Evolutionary conservation across 2,888 invertebrate species (phyloP), one percentile per base, ranked within the genome.

Genomic region (Ctena decussata): DNA sequence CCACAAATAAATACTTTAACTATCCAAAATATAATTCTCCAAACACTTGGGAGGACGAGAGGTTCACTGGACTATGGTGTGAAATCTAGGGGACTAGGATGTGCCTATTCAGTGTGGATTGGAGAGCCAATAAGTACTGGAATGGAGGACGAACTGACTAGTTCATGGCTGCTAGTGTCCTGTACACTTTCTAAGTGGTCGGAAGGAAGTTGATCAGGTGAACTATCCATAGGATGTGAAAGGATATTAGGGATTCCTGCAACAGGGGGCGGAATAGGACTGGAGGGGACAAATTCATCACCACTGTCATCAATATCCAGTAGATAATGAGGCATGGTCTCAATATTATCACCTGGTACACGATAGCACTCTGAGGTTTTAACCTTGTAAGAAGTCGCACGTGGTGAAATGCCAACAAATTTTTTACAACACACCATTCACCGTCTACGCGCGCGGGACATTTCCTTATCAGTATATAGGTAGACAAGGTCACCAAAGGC

Each of bases 361-460:
- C n/a, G n/a, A n/a, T n/a, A n/a, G n/a, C n/a, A n/a, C n/a, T 73
- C 73, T 8, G 72, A 41, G n/a, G 18, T 75, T 46, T 53, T 53
- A 8, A 75, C 41, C 41, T 73, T 73, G 41, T 44, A 73, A 24
- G 73, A 44, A 41, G 73, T 11, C n/a, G n/a, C n/a, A 44, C 73
- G 73, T n/a, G 44, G 24, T 39, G 35, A 41, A 46, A 44, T 73
- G 11, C 73, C 44, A 18, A 44, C 44, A 44, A 44, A 73, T 73
- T 75, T 30, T 75, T 75, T 27, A 77, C 32, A 69, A 41, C 24
- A 30, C 76, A 76, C 82, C 76, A 82, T 8, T 74, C 49, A 49
- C 60, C 44, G n/a, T n/a, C n/a, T n/a, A n/a, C n/a, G n/a, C n/a
- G n/a, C n/a, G n/a, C n/a, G n/a, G n/a, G n/a, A n/a, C n/a, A n/a